Evolutionary conservation across 2,888 invertebrate genomes (phyloP).

Genomic region (Aplocera efformata): DNA sequence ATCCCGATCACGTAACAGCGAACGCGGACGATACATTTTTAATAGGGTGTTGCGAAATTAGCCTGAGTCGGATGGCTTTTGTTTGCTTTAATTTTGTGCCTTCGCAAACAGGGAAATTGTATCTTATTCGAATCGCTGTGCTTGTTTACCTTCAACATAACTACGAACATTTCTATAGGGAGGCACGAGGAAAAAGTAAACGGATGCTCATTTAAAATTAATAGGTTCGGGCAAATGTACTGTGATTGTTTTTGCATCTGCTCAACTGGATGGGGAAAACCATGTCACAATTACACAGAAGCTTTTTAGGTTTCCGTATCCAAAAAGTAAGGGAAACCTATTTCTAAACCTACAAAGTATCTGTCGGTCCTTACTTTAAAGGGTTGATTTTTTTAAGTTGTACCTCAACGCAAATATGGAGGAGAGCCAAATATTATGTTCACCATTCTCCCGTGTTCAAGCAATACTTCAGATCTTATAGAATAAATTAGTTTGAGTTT

Average conservation of each 20-base stretch:
- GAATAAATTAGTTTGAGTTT: too few species aligned
- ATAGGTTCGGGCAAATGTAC: conserved; percentile 14
- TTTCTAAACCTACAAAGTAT: too few species aligned
- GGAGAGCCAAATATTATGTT: too few species aligned
- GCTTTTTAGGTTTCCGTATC: too few species aligned
- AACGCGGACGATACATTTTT: conserved; percentile 28
- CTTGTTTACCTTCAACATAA: conserved; percentile 15
- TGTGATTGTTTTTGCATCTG: conserved; percentile 12
- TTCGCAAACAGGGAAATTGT: conserved; percentile 19
- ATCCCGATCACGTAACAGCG: conserved; percentile 32
- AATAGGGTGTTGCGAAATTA: conserved; percentile 30
- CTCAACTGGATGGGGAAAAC: neutral
- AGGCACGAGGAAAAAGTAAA: neutral
- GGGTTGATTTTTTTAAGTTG: too few species aligned
- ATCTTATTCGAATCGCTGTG: conserved; percentile 20
- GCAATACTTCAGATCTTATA: too few species aligned
- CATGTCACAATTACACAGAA: neutral
- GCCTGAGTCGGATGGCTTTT: conserved; percentile 18
- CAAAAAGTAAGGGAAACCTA: too few species aligned
- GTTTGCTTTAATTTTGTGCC: conserved; percentile 18
- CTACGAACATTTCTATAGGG: neutral
- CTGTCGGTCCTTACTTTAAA: too few species aligned
- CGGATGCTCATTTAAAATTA: conserved; percentile 13
- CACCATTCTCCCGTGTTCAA: too few species aligned
- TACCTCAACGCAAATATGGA: too few species aligned